These are phyloP conservation scores for Phaedon cochleariae DNA, from an alignment of 2,888 invertebrate genomes.

Conservation along the genomic window DNA sequence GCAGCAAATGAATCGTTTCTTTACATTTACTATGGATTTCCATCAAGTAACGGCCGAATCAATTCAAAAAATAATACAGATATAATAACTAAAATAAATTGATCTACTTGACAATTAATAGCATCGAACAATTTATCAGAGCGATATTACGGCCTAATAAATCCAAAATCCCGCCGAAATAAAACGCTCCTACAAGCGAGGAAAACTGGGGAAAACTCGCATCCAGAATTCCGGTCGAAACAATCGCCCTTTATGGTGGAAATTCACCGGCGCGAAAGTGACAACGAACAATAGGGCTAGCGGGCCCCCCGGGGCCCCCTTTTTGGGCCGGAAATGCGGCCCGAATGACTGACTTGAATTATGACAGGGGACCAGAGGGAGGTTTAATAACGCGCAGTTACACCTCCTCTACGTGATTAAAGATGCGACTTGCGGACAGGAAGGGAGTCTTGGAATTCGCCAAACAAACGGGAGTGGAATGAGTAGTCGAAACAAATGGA, in stretches of 20 bases:
- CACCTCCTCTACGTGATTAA: conserved; percentile 14
- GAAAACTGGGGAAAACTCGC: conserved; percentile 1
- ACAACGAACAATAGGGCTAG: conserved; percentile 52
- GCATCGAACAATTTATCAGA: conserved; percentile 12
- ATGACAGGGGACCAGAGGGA: conserved; percentile 41
- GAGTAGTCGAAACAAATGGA: neutral
- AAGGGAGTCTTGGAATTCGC: conserved; percentile 17
- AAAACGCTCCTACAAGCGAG: conserved; percentile 8
- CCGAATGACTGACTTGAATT: conserved; percentile 53
- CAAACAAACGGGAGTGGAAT: neutral
- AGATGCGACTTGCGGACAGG: conserved; percentile 14
- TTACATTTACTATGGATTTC: too few relatives aligned
- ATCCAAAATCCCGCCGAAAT: conserved; percentile 5
- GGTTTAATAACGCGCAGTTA: conserved; percentile 18
- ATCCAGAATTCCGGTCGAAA: conserved; percentile 31
- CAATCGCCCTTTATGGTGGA: conserved; percentile 46
- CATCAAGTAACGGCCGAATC: too few relatives aligned
- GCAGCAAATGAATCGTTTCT: too few relatives aligned
- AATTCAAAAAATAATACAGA: too few relatives aligned
- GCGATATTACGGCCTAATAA: conserved; percentile 8
- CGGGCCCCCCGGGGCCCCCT: conserved; percentile 35
- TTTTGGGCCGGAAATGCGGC: conserved; percentile 48
- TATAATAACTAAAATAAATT: neutral
- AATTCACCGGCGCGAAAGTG: conserved; percentile 57
- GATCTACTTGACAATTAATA: conserved; percentile 12